Percentiles rank a stretch among this genome's conserved stretches.
phyloP scores from a whole-genome alignment of 2,113 vertebrate species.

The Melanotaenia duboulayi region DNA sequence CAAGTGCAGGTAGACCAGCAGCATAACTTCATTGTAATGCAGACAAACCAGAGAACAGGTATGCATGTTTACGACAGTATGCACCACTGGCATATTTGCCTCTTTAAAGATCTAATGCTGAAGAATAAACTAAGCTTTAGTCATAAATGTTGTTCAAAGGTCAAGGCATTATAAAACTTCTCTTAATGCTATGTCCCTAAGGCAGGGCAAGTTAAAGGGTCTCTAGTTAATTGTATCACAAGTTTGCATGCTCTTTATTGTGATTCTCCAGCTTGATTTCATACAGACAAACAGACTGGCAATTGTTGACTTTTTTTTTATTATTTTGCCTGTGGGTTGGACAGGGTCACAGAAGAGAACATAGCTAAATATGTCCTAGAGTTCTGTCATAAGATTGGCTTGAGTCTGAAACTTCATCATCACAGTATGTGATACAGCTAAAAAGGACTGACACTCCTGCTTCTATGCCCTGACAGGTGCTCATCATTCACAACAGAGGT shows the following conservation, averaged over 20 bases:
- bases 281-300: constrained; percentile 58
- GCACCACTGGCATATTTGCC: not conserved
- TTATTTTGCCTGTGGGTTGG: constrained; percentile 38
- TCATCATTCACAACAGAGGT: not conserved
- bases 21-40: not conserved
- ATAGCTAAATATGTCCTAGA: constrained; percentile 23
- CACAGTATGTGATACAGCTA: constrained; percentile 3
- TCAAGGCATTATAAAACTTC: constrained; percentile 31
- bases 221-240: constrained; percentile 45
- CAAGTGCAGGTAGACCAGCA: not conserved
- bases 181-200: constrained; percentile 41
- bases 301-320: constrained; percentile 54
- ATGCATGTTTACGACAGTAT: not conserved
- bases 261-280: constrained; percentile 41
- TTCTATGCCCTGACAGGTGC: constrained; percentile 14
- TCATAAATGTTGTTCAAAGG: constrained; percentile 33
- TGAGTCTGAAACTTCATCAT: constrained; percentile 24
- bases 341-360: constrained; percentile 28
- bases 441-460: not conserved
- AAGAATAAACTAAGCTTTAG: not conserved
- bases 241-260: constrained; percentile 32
- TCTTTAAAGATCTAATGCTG: not conserved
- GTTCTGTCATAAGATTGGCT: constrained; percentile 48
- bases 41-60: not conserved
- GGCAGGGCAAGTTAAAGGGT: constrained; percentile 39